Evolutionary conservation across 2,113 vertebrate genomes (phyloP).

Genomic region (Malaclemys terrapin): DNA sequence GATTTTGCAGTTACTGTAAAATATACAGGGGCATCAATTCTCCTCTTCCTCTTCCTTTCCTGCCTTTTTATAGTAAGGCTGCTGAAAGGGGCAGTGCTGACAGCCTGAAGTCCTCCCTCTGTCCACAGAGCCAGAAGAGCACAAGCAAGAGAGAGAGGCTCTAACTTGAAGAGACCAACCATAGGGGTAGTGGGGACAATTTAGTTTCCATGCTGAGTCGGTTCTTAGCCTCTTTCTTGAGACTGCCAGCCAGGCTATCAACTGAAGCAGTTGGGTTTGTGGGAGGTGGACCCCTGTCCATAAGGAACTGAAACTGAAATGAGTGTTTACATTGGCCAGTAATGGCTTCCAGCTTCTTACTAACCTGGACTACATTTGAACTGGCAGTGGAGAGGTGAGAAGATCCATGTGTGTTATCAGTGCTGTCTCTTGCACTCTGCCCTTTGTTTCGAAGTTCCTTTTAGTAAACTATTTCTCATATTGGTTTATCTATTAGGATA

Average conservation of each 20-base stretch:
- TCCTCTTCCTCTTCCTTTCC: neutral
- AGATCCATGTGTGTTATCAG: neutral
- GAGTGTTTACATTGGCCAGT: neutral
- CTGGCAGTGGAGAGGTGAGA: neutral
- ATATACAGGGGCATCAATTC: neutral
- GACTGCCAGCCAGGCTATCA: neutral
- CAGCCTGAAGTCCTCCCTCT: neutral
- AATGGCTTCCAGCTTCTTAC: neutral
- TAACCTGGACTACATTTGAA: neutral
- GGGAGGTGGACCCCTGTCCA: neutral
- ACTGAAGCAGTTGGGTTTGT: conserved; percentile 23
- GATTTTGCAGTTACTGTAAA: neutral
- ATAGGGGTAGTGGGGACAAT: neutral
- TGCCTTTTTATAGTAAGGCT: neutral
- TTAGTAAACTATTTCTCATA: conserved; percentile 16
- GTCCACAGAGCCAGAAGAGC: neutral
- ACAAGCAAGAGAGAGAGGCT: neutral
- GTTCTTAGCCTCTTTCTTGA: neutral
- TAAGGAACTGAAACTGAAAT: neutral
- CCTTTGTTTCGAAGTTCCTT: neutral
- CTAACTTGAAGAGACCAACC: conserved; percentile 3
- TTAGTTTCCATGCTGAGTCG: neutral
- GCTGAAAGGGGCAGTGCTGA: neutral
- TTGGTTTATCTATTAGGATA: conserved; percentile 13
- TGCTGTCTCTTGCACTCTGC: neutral